These are phyloP conservation scores for Octodonta nipae DNA, from an alignment of 2,888 invertebrate genomes.

Conservation along the genomic window DNA sequence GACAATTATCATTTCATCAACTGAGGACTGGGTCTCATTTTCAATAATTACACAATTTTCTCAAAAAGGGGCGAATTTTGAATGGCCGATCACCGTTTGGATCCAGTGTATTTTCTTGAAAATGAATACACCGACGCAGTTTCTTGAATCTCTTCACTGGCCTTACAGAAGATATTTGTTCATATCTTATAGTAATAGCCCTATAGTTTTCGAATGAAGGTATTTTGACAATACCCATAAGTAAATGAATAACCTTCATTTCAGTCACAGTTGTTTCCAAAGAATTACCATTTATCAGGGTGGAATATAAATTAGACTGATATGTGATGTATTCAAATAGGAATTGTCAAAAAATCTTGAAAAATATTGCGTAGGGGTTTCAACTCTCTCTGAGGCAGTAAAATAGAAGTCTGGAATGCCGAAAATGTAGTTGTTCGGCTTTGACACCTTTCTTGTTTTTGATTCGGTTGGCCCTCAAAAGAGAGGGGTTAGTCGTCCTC, in stretches of 20 bases:
- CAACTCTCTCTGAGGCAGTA: background rate
- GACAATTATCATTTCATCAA: too few relatives aligned
- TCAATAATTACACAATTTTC: too few relatives aligned
- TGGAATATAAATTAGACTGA: slow-evolving; percentile 7
- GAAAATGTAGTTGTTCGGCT: too few relatives aligned
- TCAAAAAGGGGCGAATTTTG: too few relatives aligned
- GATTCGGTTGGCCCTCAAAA: too few relatives aligned
- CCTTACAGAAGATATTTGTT: slow-evolving; percentile 7
- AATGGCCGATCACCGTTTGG: too few relatives aligned
- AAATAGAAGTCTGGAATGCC: background rate
- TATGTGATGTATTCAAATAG: slow-evolving; percentile 6
- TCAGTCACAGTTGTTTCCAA: slow-evolving; percentile 5
- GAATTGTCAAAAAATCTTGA: background rate
- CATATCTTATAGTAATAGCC: slow-evolving; percentile 5
- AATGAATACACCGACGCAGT: slow-evolving; percentile 6
- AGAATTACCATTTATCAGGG: slow-evolving; percentile 6
- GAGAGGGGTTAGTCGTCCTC: too few relatives aligned
- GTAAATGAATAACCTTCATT: slow-evolving; percentile 8
- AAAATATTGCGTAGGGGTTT: background rate
- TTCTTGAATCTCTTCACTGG: slow-evolving; percentile 9
- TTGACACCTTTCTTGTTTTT: too few relatives aligned
- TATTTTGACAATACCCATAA: slow-evolving; percentile 8
- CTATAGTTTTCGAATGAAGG: slow-evolving; percentile 9
- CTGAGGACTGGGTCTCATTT: too few relatives aligned
- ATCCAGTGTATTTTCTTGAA: too few relatives aligned